Conservation (phyloP, 2,797 vertebrate genomes). For the Melanotaenia boesemani region DNA sequence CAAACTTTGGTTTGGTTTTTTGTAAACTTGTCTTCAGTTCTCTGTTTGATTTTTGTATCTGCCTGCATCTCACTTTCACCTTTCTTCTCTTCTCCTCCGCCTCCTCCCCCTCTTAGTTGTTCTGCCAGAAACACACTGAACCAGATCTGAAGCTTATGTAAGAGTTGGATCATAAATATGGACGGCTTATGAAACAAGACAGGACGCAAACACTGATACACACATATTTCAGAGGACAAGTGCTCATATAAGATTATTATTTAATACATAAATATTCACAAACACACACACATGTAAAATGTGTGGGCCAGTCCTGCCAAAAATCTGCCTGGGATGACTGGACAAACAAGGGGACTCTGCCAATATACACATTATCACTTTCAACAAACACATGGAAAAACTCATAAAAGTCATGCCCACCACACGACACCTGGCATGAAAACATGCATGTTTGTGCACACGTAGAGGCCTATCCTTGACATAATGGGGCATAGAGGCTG, state of each 20-base stretch:
- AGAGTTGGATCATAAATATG: slow-evolving; percentile 78
- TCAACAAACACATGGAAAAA: neutral
- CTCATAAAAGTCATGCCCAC: slow-evolving; percentile 16
- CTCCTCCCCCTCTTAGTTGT: slow-evolving; percentile 34
- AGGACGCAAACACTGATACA: slow-evolving; percentile 51
- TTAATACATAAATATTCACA: slow-evolving; percentile 12
- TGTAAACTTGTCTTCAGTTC: neutral
- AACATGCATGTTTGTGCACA: neutral
- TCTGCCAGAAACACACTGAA: slow-evolving; percentile 75
- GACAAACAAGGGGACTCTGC: slow-evolving; percentile 36
- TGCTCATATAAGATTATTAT: slow-evolving; percentile 30
- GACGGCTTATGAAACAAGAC: slow-evolving; percentile 74
- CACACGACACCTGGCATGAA: slow-evolving; percentile 32
- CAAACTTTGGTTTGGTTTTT: neutral
- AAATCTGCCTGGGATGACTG: slow-evolving; percentile 31
- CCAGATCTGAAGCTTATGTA: slow-evolving; percentile 78
- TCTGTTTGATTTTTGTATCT: slow-evolving; percentile 14
- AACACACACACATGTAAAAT: neutral
- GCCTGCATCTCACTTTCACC: slow-evolving; percentile 28
- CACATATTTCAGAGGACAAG: slow-evolving; percentile 28
- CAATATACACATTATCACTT: slow-evolving; percentile 20
- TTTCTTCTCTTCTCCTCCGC: slow-evolving; percentile 10
- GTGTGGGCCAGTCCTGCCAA: slow-evolving; percentile 17
- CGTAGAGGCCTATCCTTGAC: slow-evolving; percentile 1
- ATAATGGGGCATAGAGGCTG: slow-evolving; percentile 30